Evolutionary conservation across 2,888 invertebrate species (phyloP), one percentile per base, ranked within the genome.

Genomic region (Scaptomyza tumidula): DNA sequence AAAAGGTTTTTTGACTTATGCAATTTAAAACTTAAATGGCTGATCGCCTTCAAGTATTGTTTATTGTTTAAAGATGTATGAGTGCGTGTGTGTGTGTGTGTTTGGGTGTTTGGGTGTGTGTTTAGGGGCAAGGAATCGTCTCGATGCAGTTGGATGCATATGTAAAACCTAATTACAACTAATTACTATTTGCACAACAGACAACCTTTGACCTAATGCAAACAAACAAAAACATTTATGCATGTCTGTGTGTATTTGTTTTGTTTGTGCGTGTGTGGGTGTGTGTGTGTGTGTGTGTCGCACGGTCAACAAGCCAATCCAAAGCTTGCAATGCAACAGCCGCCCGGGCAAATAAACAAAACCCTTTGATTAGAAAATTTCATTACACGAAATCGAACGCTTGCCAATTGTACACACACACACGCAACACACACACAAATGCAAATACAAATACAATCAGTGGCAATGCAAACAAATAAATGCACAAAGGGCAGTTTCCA

Each of bases 291-390:
- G 31, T 19, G 29, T 19, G 29, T 57, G 69, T 66, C n/a, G 11
- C 37, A 54, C 71, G 72, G 82, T 79, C 85, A 83, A 78, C 85
- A 82, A 82, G 85, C 79, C 77, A 82, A 76, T 68, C 55, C 63
- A 73, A 80, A 57, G 68, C 66, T 75, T 65, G 48, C 4, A 43
- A 60, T 45, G 64, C 67, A 43, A 24, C 56, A 52, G 69, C 31
- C 55, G 50, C 69, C 31, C 53, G 44, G 54, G 72, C 82, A 85
- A 86, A 85, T 85, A 86, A 86, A 86, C 86, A 87, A 85, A 86
- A 82, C 73, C 80, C 86, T 87, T 87, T 88, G 89, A 88, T 88
- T 88, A 89, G 89, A 88, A 88, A 88, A 88, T 88, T 88, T 89
- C 84, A 88, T 87, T 89, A 89, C 78, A 79, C 82, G 70, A 84